Evolutionary conservation across 2,113 vertebrate species (phyloP).

Genomic region (Canis aureus): DNA sequence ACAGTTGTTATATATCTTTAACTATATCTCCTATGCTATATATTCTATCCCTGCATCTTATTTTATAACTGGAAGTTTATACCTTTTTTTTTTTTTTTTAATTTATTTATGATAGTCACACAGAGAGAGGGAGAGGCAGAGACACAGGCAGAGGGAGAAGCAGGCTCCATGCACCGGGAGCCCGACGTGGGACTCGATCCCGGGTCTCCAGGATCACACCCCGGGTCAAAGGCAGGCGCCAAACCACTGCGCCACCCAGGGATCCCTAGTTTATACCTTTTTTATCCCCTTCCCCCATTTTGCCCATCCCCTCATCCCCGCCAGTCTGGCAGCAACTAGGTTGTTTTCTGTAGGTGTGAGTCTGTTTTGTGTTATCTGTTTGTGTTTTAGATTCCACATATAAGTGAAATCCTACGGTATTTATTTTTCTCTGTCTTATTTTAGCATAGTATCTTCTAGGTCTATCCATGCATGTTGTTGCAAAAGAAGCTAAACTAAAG

Average conservation of each 20-base stretch:
- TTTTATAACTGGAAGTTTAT: neutral
- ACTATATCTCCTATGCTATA: neutral
- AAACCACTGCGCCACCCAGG: too few relatives aligned
- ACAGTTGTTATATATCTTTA: neutral
- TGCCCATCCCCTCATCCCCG: neutral
- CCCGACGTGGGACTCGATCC: too few relatives aligned
- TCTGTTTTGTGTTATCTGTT: neutral
- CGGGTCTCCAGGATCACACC: too few relatives aligned
- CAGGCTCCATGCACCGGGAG: too few relatives aligned
- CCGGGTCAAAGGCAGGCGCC: too few relatives aligned
- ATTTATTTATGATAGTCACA: too few relatives aligned
- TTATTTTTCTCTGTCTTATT: neutral
- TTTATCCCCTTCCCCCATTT: neutral
- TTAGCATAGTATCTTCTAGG: neutral
- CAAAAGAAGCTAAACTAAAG: neutral
- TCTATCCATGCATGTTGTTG: neutral
- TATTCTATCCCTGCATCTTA: neutral
- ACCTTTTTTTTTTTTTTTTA: too few relatives aligned
- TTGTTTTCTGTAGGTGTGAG: neutral
- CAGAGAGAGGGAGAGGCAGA: too few relatives aligned
- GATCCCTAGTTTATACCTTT: neutral
- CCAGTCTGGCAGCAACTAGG: neutral
- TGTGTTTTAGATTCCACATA: neutral
- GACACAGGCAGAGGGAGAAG: too few relatives aligned
- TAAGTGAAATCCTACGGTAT: neutral